Evolutionary conservation across 1,140 invertebrate species (phyloP).

Genomic region (Dinoponera quadriceps): DNA sequence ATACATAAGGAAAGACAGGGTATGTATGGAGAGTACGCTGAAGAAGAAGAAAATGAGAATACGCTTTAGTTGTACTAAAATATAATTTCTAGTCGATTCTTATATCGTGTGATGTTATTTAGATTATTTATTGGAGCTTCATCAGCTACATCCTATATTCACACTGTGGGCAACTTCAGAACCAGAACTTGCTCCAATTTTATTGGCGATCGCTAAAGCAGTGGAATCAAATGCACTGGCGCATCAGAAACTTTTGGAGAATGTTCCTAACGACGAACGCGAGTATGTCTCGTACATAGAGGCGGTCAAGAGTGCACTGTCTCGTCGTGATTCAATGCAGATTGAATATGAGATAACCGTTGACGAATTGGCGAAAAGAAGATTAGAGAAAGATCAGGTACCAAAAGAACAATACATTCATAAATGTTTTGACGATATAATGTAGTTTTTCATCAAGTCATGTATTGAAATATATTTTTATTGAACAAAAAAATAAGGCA

Average conservation of each 20-base stretch:
- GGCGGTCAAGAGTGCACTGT: slow-evolving; percentile 89
- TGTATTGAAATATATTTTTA: no score
- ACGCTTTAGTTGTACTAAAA: slow-evolving; percentile 23
- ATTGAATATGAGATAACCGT: slow-evolving; percentile 89
- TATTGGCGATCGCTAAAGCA: slow-evolving; percentile 85
- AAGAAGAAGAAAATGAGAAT: background rate
- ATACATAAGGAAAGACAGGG: slow-evolving; percentile 90
- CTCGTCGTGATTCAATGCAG: slow-evolving; percentile 89
- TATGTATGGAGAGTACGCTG: slow-evolving; percentile 66
- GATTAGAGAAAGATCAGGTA: slow-evolving; percentile 89
- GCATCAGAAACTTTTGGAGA: slow-evolving; percentile 85
- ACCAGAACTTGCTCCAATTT: slow-evolving; percentile 84
- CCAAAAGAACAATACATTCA: background rate
- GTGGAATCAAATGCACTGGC: slow-evolving; percentile 85
- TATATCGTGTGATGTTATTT: slow-evolving; percentile 36
- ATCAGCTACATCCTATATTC: slow-evolving; percentile 87
- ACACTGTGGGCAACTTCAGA: slow-evolving; percentile 86
- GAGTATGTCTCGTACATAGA: slow-evolving; percentile 91
- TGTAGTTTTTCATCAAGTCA: no score
- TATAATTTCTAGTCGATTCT: slow-evolving; percentile 32
- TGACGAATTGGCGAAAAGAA: slow-evolving; percentile 88
- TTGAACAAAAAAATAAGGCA: no score
- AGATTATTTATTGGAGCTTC: slow-evolving; percentile 87
- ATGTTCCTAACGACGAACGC: slow-evolving; percentile 86
- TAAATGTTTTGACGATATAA: slow-evolving; percentile 31